Evolutionary conservation across 2,113 vertebrate genomes (phyloP).

Genomic region (Aegithalos caudatus): DNA sequence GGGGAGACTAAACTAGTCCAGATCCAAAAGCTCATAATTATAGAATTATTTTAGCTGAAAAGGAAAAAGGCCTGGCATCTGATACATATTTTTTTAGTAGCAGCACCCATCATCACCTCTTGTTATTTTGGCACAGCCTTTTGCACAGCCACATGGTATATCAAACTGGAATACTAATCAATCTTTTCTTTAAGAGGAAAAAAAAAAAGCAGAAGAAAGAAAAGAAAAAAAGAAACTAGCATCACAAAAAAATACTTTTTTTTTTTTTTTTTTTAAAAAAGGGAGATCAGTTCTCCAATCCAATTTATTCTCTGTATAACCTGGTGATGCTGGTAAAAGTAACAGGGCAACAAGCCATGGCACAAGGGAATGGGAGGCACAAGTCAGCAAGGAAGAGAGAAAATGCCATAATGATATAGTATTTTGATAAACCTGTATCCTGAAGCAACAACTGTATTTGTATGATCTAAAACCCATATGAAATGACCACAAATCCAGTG

Average conservation of each 20-base stretch:
- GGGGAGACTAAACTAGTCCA: not conserved
- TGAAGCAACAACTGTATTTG: not conserved
- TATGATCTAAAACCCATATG: not conserved
- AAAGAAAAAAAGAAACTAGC: not conserved
- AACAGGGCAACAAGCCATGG: not conserved
- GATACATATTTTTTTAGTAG: not conserved
- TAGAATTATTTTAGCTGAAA: conserved; percentile 1
- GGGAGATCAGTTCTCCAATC: not conserved
- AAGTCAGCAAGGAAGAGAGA: not conserved
- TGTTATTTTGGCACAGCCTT: not conserved
- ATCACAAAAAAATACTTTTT: not conserved
- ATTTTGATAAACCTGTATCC: not conserved
- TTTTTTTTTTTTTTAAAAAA: not conserved
- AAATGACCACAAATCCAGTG: not conserved
- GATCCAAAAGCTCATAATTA: conserved; percentile 6
- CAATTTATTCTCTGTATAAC: not conserved
- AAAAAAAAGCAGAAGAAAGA: not conserved
- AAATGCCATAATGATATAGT: not conserved
- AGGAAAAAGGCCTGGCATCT: not conserved
- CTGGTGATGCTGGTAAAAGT: not conserved
- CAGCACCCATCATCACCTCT: not conserved
- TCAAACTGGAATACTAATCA: not conserved
- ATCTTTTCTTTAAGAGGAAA: not conserved
- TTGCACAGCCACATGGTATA: not conserved
- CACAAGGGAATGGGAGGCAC: not conserved